These are phyloP conservation scores for Prosapia bicincta DNA, from an alignment of 2,888 invertebrate species.

Conservation along the genomic window DNA sequence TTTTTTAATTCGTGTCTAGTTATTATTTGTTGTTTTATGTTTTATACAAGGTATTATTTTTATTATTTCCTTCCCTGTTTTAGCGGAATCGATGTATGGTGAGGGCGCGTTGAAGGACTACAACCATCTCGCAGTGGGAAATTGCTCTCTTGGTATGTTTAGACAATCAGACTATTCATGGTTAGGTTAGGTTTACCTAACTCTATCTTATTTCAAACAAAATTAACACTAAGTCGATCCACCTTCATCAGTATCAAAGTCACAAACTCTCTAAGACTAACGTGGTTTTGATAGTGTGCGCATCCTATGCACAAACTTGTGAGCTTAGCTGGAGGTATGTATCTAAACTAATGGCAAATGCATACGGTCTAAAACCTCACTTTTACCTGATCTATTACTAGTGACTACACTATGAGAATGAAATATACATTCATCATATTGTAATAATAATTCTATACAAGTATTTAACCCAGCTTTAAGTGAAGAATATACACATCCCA, in stretches of 20 bases:
- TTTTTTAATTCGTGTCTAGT: not conserved
- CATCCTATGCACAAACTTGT: too few relatives aligned
- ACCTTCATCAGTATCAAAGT: not conserved
- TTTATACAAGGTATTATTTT: conserved; percentile 4
- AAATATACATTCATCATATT: too few relatives aligned
- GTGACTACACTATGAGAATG: too few relatives aligned
- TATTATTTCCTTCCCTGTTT: conserved; percentile 11
- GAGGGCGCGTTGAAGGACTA: conserved; percentile 16
- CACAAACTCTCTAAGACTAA: not conserved
- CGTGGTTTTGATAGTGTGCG: too few relatives aligned
- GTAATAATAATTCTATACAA: too few relatives aligned
- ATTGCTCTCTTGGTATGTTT: not conserved
- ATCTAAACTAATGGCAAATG: too few relatives aligned
- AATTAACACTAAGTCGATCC: not conserved
- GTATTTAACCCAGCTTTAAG: too few relatives aligned
- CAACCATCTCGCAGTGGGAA: conserved; percentile 1
- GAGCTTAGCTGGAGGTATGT: too few relatives aligned
- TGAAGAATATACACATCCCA: too few relatives aligned
- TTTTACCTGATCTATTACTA: too few relatives aligned
- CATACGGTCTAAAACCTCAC: too few relatives aligned
- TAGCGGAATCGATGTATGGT: conserved; percentile 24
- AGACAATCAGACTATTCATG: not conserved
- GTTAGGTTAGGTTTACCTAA: not conserved
- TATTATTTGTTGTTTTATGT: conserved; percentile 21
- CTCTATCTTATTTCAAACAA: not conserved